Evolutionary conservation across 2,113 vertebrate genomes (phyloP), one percentile per base, ranked within the genome.

Genomic region (Dromas ardeola): DNA sequence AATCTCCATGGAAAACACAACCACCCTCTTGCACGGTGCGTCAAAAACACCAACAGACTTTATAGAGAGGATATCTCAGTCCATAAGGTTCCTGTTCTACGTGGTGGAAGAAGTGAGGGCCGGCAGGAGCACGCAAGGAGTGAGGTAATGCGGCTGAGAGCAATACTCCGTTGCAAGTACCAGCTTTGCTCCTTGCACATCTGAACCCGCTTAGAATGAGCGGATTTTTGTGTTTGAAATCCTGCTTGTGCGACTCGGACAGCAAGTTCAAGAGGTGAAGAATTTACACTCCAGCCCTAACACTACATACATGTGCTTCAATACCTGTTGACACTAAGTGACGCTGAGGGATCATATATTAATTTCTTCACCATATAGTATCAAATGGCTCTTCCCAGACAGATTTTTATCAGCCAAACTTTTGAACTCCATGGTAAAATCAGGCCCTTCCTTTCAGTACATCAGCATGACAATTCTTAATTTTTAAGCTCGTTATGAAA

Each of bases 1-100:
- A n/a, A 23, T 16, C 59, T 61, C 52, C 5, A 0, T 29, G 63
- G 12, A 21, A 55, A 81, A 38, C 78, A 5, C 2, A 25, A 26
- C 17, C 15, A 10, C 14, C 49, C 30, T 6, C 55, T 38, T 7
- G 61, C 66, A 20, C 70, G 5, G 52, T 1, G 56, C 27, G 3
- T 45, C 36, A 26, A 56, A 26, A 62, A 21, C 12, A 23, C n/a
- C 50, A 2, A 1, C 49, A 11, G 67, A 5, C 13, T 30, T 18
- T 5, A 0, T 11, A 4, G 0, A 9, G 40, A 13, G n/a, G 15
- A 2, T 45, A 1, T 3, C 26, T 42, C 27, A 0, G 70, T 13
- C 30, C 36, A n/a, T 5, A 0, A 6, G 26, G 3, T 5, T 30
- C 13, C 30, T 11, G 8, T 3, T 15, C 5, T 2, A 8, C 13